Evolutionary conservation across 1,140 invertebrate species (phyloP), one percentile per base, ranked within the genome.

Genomic region (Papilio dardanus): DNA sequence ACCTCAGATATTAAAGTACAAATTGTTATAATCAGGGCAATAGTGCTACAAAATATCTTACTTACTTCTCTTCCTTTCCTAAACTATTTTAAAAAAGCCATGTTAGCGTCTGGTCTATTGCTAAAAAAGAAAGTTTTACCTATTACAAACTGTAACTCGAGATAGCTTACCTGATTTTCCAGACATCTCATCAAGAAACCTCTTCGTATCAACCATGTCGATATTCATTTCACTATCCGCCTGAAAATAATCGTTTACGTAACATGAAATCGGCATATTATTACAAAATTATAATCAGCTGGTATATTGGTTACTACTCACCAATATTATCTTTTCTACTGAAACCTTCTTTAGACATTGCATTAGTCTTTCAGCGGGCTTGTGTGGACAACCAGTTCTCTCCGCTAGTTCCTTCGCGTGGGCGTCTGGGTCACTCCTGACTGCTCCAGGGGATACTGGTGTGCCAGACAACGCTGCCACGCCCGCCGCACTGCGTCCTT

Each of bases 391-490:
- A n/a, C 89, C 93, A 71, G 95, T 94, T 19, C 86, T 80, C 19
- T 87, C 81, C 0, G 95, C 95, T 24, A 96, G 83, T 6, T 90
- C 79, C 71, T 89, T 86, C 0, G 95, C 93, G 2, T 95, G 94
- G 33, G 88, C 80, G 1, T 74, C 81, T 3, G 96, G 95, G 40
- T 94, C 85, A 12, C 93, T 88, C 73, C 96, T 95, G 1, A 96
- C 82, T 0, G 95, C 95, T 81, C 95, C 96, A 24, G 95, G 94
- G 2, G 96, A 96, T 3, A 96, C 82, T 0, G 95, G 92, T 3
- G 95, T 94, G 2, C 96, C 96, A 21, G 96, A 96, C 92, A 96
- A 94, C 0, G 96, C 95, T 10, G 96, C 93, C 6, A 96, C 92
- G 7, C 95, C 95, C 28, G 93, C 94, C 1, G 95, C 85, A 8